Base-by-base conservation (phyloP, 2,113 vertebrate genomes). In the Cryptoleucopteryx plumbea region DNA sequence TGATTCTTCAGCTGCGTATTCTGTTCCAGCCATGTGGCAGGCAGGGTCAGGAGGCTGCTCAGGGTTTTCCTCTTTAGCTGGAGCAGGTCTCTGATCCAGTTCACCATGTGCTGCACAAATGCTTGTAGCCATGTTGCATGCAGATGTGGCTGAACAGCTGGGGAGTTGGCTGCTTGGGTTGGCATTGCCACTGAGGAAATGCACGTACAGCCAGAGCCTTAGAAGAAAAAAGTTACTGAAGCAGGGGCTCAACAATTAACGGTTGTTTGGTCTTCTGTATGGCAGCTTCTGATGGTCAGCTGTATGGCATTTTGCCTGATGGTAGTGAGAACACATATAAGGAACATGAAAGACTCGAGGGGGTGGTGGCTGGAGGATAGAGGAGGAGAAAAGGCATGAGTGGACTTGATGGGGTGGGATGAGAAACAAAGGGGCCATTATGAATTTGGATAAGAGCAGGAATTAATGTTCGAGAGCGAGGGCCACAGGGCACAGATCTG, bases 401-500 rank as follows among this genome's bases (percentile, higher is more conserved):
- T 68, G 26, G 40, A 42, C 47, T 92, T 34, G 38, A 2, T 67
- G 73, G 65, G 34, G 43, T 62, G 38, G 71, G 52, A 22, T 47
- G n/a, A 42, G 70, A 58, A 68, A 95, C 93, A 96, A 93, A 91
- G 70, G 15, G 32, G 19, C 78, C 71, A 3, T 90, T 96, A 59
- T 96, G 87, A 43, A n/a, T 84, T 52, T 18, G 40, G 70, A 14
- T 61, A 7, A 79, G 73, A 92, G 82, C 26, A 16, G 82, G 71
- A 88, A 70, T 71, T 94, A 3, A 3, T 13, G 5, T 58, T 70
- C 0, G 1, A 65, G 70, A 80, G 43, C 10, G 31, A 82, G 70
- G 40, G 84, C 4, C 66, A 32, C 22, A 40, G 75, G 50, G 58
- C 56, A 18, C 5, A 40, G 73, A 82, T 84, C 92, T 92, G 66